Base-by-base conservation (phyloP, 2,888 invertebrate genomes). In the Amorpha juglandis region DNA sequence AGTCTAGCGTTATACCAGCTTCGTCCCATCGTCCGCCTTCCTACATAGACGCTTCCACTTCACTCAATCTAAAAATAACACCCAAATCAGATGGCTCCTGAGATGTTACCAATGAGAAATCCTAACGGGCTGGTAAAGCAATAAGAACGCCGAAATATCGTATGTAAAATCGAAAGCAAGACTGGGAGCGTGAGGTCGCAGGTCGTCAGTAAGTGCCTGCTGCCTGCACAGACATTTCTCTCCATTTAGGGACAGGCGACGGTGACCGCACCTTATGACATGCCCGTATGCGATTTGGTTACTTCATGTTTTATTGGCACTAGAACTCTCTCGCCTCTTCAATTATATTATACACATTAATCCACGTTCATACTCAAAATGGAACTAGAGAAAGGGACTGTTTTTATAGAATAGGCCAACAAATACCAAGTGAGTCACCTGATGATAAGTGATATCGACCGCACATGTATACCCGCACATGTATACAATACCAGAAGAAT, bases 201-300 rank as follows among this genome's bases (percentile, higher is more conserved):
- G 79, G 81, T 80, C 81, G 76, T 74, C 77, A 78, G 80, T 77
- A 79, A 77, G 50, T 50, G 50, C 19, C 50, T 70, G 70, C 78
- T 19, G 50, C 19, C 50, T 70, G 70, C 78, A 78, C 69, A 74
- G 72, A 76, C 84, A 87, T 89, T 90, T 90, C 90, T 87, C 89
- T 79, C 89, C 90, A 76, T 89, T 78, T 89, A 84, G 70, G 86
- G 90, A 74, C 72, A 77, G 68, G 77, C 78, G 82, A 78, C 77
- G 63, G 73, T 70, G 72, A 74, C 74, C 73, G 70, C 68, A 47
- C 66, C 63, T 63, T 35, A 42, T 35, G 42, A 19, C 42, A 38
- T 51, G 52, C 47, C 55, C 58, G 48, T 48, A 35, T 33, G 9
- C 14, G 58, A 35, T 48, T 33, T 48, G 21, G 45, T 52, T 63